Evolutionary conservation across 2,113 vertebrate genomes (phyloP).

Genomic region (Amphilophus citrinellus): DNA sequence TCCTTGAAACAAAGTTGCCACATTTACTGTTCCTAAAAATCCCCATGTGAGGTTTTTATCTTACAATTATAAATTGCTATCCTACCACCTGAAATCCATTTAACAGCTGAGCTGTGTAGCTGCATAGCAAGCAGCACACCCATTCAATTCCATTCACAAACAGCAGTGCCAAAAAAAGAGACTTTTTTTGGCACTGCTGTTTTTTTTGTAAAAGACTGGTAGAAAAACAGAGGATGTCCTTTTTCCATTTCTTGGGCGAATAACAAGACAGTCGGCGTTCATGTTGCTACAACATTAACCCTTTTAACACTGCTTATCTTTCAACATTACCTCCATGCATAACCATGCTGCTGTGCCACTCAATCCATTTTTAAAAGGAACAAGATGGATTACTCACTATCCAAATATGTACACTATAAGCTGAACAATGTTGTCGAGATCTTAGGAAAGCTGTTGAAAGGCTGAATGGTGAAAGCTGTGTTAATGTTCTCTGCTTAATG

Average conservation of each 20-base stretch:
- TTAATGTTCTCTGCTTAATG: constrained; percentile 38
- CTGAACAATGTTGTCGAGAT: not conserved
- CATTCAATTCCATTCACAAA: constrained; percentile 71
- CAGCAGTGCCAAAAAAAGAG: constrained; percentile 27
- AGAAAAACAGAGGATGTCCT: constrained; percentile 53
- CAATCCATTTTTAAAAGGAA: constrained; percentile 13
- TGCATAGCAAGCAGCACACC: constrained; percentile 66
- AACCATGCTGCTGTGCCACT: not conserved
- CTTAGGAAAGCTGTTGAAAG: constrained; percentile 30
- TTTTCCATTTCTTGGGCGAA: constrained; percentile 32
- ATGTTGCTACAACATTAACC: constrained; percentile 16
- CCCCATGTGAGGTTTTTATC: constrained; percentile 14
- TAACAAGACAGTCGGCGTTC: not conserved
- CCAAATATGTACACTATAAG: not conserved
- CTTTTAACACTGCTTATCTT: constrained; percentile 28
- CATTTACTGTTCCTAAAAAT: constrained; percentile 11
- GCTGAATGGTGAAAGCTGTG: constrained; percentile 35
- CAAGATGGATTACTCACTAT: constrained; percentile 16
- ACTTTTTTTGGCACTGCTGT: too few relatives aligned
- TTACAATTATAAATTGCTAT: constrained; percentile 12
- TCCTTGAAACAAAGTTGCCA: not conserved
- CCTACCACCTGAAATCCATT: constrained; percentile 52
- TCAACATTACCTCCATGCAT: not conserved
- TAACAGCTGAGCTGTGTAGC: constrained; percentile 53
- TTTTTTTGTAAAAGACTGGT: constrained; percentile 40